These are phyloP conservation scores for Dromas ardeola DNA, from an alignment of 2,113 vertebrate genomes.

Conservation along the genomic window DNA sequence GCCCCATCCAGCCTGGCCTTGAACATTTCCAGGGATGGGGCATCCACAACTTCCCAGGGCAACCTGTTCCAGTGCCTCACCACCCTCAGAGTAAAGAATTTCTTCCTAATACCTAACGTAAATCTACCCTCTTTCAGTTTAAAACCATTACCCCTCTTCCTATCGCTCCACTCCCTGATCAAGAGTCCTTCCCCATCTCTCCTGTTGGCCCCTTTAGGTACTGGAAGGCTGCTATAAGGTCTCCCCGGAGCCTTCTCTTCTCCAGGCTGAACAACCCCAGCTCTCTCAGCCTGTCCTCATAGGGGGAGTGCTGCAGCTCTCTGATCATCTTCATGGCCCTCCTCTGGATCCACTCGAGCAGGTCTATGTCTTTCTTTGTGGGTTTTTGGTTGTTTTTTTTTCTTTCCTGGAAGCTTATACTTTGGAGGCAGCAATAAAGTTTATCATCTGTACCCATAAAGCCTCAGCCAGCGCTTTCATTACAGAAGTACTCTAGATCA, in stretches of 20 bases:
- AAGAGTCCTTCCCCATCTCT: neutral
- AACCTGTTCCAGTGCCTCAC: neutral
- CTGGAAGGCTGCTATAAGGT: neutral
- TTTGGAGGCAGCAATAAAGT: neutral
- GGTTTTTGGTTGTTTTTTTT: neutral
- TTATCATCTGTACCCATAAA: neutral
- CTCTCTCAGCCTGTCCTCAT: neutral
- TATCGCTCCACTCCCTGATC: accelerated
- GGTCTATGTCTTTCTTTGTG: neutral
- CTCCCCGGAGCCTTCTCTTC: neutral
- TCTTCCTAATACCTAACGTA: neutral
- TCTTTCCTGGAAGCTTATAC: neutral
- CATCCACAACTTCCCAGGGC: accelerated
- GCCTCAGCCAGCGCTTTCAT: neutral
- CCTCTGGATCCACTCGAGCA: accelerated
- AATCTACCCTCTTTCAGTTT: neutral
- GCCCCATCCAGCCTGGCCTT: neutral
- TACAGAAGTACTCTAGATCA: neutral
- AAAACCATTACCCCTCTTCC: accelerated
- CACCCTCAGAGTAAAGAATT: neutral
- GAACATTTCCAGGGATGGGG: neutral
- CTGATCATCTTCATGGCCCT: neutral
- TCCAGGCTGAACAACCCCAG: neutral
- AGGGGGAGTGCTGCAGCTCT: neutral
- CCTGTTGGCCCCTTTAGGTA: neutral